Evolutionary conservation across 2,113 vertebrate genomes (phyloP).

Genomic region (Phocoena sinus): DNA sequence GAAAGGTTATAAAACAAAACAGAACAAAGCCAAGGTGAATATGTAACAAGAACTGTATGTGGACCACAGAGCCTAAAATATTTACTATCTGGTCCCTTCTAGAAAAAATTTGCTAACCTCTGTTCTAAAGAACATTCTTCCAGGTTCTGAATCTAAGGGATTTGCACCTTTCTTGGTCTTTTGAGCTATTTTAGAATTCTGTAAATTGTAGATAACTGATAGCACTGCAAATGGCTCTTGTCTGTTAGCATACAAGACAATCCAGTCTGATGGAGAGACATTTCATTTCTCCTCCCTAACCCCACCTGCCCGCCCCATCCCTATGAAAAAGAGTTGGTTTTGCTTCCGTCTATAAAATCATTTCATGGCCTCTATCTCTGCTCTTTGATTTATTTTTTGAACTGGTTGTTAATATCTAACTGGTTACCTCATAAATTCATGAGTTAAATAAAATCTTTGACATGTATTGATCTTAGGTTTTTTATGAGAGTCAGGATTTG

Average conservation of each 20-base stretch:
- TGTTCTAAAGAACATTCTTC: not conserved
- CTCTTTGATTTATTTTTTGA: conserved; percentile 2
- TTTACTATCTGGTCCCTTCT: not conserved
- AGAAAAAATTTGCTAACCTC: not conserved
- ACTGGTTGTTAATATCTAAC: conserved; percentile 6
- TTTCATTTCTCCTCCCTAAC: not conserved
- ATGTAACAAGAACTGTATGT: not conserved
- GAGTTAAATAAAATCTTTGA: conserved; percentile 14
- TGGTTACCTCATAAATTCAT: conserved; percentile 14
- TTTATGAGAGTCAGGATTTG: not conserved
- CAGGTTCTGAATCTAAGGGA: not conserved
- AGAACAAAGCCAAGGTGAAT: not conserved
- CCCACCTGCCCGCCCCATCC: not conserved
- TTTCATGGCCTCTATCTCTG: not conserved
- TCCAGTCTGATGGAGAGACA: not conserved
- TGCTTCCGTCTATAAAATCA: not conserved
- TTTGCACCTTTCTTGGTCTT: not conserved
- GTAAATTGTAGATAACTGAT: not conserved
- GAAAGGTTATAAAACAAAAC: not conserved
- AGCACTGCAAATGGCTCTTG: not conserved
- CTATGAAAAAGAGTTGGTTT: not conserved
- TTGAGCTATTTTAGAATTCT: not conserved
- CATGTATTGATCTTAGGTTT: not conserved
- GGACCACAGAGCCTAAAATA: not conserved
- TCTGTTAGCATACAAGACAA: not conserved